A percentile compares a stretch with the other conserved stretches of the same genome.
Evolutionary conservation across 2,797 vertebrate genomes (phyloP).

Genomic region (Crocidura indochinensis): DNA sequence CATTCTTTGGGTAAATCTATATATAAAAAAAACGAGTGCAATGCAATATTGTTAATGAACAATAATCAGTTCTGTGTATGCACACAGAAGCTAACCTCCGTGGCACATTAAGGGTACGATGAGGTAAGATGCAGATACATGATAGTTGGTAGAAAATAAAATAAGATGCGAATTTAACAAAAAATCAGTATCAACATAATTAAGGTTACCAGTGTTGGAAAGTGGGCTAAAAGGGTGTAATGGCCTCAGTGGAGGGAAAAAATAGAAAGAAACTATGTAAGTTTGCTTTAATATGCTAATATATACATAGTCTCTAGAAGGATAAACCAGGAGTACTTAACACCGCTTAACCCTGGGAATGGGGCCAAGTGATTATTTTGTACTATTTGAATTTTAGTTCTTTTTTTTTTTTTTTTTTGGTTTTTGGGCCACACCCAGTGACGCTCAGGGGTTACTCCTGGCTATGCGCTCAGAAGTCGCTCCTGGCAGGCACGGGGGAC

Average conservation of each 20-base stretch:
- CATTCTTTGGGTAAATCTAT: no score
- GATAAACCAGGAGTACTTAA: not conserved
- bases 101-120: not conserved
- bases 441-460: no score
- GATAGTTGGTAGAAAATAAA: not conserved
- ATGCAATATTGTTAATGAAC: not conserved
- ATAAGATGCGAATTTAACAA: not conserved
- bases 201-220: not conserved
- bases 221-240: no score
- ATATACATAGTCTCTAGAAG: not conserved
- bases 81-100: not conserved
- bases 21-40: not conserved
- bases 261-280: not conserved
- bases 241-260: not conserved
- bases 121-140: not conserved
- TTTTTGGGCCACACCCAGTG: no score
- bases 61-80: not conserved
- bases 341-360: not conserved
- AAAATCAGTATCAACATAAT: not conserved
- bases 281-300: not conserved
- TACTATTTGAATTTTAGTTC: not conserved
- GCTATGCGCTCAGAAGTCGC: no score
- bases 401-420: no score
- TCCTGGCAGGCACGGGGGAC: no score
- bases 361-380: not conserved